phyloP scores from a whole-genome alignment of 2,113 vertebrate genomes.

The Recurvirostra avosetta region DNA sequence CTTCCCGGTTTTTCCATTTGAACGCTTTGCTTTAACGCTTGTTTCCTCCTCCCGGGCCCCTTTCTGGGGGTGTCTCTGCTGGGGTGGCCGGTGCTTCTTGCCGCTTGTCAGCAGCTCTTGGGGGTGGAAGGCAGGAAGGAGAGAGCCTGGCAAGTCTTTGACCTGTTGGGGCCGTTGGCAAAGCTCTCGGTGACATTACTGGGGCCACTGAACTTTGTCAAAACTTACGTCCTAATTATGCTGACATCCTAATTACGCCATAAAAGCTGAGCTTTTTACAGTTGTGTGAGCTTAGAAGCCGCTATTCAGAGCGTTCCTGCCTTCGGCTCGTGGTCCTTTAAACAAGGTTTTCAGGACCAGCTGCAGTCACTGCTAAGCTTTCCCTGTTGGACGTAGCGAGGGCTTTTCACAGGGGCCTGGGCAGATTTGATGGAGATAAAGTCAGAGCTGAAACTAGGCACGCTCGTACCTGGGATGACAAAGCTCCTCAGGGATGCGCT shows the following conservation, averaged over 20 bases:
- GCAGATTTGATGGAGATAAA: background rate
- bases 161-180: background rate
- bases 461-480: background rate
- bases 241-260: background rate
- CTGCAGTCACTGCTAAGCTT: background rate
- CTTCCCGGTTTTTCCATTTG: background rate
- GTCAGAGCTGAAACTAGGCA: background rate
- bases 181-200: background rate
- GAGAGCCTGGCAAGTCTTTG: background rate
- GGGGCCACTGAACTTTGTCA: background rate
- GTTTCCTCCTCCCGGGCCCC: background rate
- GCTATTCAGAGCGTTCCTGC: background rate
- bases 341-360: background rate
- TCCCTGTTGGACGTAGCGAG: background rate
- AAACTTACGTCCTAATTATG: background rate
- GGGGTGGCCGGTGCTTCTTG: background rate
- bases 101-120: background rate
- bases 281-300: background rate
- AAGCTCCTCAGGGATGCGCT: background rate
- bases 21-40: background rate
- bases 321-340: fast-evolving
- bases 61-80: background rate
- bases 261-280: background rate
- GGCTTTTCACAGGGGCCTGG: background rate
- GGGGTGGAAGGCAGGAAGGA: background rate